A percentile compares a stretch with the other conserved stretches of the same genome.
Evolutionary conservation across 2,888 invertebrate species (phyloP).

Genomic region (Epinotia bilunana): DNA sequence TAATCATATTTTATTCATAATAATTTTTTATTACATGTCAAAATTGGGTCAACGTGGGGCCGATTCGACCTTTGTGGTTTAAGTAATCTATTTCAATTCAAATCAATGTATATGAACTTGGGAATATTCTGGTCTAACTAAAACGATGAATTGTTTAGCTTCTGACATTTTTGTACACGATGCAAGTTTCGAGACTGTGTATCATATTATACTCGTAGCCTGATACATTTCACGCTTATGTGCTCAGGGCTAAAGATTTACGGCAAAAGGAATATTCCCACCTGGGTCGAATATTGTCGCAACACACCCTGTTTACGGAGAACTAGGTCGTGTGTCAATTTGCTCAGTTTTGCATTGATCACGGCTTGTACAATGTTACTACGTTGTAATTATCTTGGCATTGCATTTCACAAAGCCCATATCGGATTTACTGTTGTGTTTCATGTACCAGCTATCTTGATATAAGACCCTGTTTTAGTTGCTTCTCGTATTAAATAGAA

Average conservation of each 20-base stretch:
- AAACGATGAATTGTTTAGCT: too few relatives aligned
- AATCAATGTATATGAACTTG: too few relatives aligned
- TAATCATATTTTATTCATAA: too few relatives aligned
- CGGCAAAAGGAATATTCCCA: background rate
- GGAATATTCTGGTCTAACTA: too few relatives aligned
- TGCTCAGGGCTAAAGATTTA: background rate
- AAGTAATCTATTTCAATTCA: too few relatives aligned
- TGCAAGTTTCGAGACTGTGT: background rate
- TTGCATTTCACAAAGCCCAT: background rate
- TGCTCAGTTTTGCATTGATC: conserved; percentile 31
- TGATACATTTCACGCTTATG: conserved; percentile 1
- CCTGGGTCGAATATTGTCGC: background rate
- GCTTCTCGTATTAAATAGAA: too few relatives aligned
- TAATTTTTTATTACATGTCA: too few relatives aligned
- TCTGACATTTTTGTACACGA: too few relatives aligned
- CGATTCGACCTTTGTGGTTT: conserved; percentile 2
- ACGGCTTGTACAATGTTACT: background rate
- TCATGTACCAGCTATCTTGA: background rate
- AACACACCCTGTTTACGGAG: background rate
- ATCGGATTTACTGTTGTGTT: background rate
- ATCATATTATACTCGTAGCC: background rate
- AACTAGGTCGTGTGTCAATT: conserved; percentile 29
- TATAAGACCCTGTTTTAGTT: too few relatives aligned
- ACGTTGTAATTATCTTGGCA: conserved; percentile 3
- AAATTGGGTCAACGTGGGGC: too few relatives aligned